phyloP scores from a whole-genome alignment of 2,888 invertebrate genomes.

The Drosophila emarginata region DNA sequence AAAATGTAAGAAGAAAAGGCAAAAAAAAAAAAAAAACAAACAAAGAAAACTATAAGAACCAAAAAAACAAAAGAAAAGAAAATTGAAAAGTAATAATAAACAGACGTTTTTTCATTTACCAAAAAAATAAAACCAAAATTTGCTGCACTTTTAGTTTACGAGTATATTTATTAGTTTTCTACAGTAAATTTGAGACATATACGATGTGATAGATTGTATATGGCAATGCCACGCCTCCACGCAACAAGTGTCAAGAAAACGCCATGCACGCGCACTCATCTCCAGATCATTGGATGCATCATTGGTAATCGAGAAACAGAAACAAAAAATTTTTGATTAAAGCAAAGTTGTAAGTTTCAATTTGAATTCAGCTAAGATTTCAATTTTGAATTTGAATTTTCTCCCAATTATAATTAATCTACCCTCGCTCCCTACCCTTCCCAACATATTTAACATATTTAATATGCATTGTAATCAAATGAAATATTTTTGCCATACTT shows the following conservation, averaged over 20 bases:
- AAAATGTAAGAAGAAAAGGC: conserved; percentile 65
- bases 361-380: conserved; percentile 40
- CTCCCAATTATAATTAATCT: conserved; percentile 13
- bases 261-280: conserved; percentile 72
- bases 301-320: conserved; percentile 60
- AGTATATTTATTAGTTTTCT: conserved; percentile 32
- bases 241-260: conserved; percentile 63
- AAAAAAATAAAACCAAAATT: conserved; percentile 36
- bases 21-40: conserved; percentile 46
- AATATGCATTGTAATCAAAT: conserved; percentile 17
- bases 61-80: conserved; percentile 47
- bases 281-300: conserved; percentile 69
- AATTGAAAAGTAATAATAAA: conserved; percentile 20
- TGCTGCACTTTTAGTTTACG: conserved; percentile 64
- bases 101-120: conserved; percentile 68
- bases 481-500: conserved; percentile 22
- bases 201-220: conserved; percentile 14
- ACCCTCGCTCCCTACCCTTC: neutral
- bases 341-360: conserved; percentile 65
- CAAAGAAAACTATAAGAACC: conserved; percentile 10
- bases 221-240: conserved; percentile 54
- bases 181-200: conserved; percentile 45
- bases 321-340: conserved; percentile 50
- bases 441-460: neutral
- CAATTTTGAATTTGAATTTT: conserved; percentile 3